Base-by-base conservation (phyloP, 2,888 invertebrate genomes). In the Ophioninae sp. region DNA sequence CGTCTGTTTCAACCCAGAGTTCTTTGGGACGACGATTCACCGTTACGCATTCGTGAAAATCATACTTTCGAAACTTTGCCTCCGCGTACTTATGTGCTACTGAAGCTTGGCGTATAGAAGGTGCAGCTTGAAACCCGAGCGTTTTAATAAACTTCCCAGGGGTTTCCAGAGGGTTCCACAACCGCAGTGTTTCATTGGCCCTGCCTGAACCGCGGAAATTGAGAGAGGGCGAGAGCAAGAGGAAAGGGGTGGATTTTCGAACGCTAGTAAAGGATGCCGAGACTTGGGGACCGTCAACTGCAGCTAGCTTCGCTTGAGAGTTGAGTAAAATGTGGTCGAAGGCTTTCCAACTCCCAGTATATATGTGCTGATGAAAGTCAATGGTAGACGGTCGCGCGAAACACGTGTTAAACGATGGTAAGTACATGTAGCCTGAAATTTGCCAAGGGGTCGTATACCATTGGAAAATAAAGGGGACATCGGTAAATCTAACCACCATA, bases 141-240 rank as follows among this genome's bases (percentile, higher is more conserved):
- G 85, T 78, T 88, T 88, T 88, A 87, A 90, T 88, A 88, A 90
- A 90, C 87, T 88, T 83, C 59, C 72, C 73, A 51, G 82, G 86
- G 84, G 86, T 88, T 87, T 86, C 83, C 78, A 63, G 65, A 80
- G 73, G 68, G 76, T 80, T 69, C 37, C 65, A 59, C 65, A 37
- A 56, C 71, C 75, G 39, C 63, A 23, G 20, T 41, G 64, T 68
- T 30, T 20, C 65, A 64, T 30, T 65, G 39, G 39, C 68, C 17
- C n/a, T 39, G 22, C 22, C 51, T 61, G 23, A 78, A 58, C 56
- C 58, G 9, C 44, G 23, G n/a, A 20, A 37, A 13, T 30, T 30
- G 41, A 58, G 58, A 2, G 37, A 41, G 63, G 37, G 63, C 39
- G 23, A 72, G 59, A 23, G 71, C 61, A 71, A 71, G 63, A 80